Base-by-base conservation (phyloP, 2,113 vertebrate species). In the Sinocyclocheilus anshuiensis region DNA sequence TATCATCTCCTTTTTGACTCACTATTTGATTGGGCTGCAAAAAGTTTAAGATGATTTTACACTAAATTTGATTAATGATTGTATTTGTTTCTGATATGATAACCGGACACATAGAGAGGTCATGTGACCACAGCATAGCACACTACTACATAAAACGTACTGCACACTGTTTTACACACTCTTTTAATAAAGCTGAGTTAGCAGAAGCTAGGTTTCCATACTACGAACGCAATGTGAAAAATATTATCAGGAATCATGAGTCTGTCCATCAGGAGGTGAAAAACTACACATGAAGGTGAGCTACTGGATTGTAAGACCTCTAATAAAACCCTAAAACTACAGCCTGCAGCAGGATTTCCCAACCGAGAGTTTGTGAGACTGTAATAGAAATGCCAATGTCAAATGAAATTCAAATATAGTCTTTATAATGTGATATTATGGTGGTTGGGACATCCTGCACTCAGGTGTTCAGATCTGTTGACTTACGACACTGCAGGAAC, bases 401-500 rank as follows among this genome's bases (percentile, higher is more conserved):
- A 36, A 33, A 71, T 20, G 13, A 1, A 9, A 71, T 10, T 39
- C 16, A 10, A 71, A 10, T 39, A 9, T 36, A 20, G 67, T 2
- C 3, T 18, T 57, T 57, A 20, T 57, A 6, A 57, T 57, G 6
- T 57, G 6, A 20, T 57, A 57, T 63, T 63, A 22, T 11, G 59
- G 63, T 26, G 13, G 67, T 24, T 74, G 39, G 71, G 71, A 74
- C 4, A 20, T 74, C 71, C 39, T 74, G 71, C 71, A 45, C 36
- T 74, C 4, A 16, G 75, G n/a, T 16, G 42, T 29, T 77, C 15
- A 4, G 75, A 53, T 77, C 45, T 2, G 13, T 83, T 36, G 57
- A 95, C 94, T 95, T 94, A 95, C 94, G 69, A 90, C 92, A 89
- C 88, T 91, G 90, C 92, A 93, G 89, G 93, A 94, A 90, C 94